phyloP scores from a whole-genome alignment of 2,113 vertebrate genomes.

The Laticauda colubrina region DNA sequence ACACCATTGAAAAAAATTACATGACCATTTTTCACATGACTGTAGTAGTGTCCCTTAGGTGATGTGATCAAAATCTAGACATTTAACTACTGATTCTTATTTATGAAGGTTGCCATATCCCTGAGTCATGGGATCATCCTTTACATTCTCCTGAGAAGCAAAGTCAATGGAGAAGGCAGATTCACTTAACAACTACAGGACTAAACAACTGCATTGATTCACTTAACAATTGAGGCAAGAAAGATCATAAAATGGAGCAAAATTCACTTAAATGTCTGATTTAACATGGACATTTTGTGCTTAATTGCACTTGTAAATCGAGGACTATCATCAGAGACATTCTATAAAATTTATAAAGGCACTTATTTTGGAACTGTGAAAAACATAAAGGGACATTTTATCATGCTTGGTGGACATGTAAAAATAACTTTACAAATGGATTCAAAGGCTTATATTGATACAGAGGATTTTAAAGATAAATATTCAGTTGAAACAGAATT shows the following conservation, averaged over 20 bases:
- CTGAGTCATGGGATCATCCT: too few species aligned
- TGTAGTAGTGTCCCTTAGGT: too few species aligned
- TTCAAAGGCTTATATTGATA: neutral
- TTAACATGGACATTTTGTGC: neutral
- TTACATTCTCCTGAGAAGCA: too few species aligned
- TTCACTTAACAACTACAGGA: neutral
- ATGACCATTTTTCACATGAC: neutral
- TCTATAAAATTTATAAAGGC: neutral
- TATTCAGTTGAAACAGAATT: neutral
- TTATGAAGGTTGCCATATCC: too few species aligned
- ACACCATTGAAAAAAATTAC: neutral
- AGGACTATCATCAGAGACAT: neutral
- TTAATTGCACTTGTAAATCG: neutral
- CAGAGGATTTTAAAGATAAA: neutral
- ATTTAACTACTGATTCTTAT: neutral
- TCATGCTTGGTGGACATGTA: neutral
- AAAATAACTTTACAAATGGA: neutral
- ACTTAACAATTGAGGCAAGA: neutral
- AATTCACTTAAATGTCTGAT: neutral
- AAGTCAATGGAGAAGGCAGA: neutral
- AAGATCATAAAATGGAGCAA: neutral
- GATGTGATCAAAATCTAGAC: too few species aligned
- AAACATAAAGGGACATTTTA: neutral
- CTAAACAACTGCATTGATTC: neutral
- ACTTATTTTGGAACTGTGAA: neutral